Percentiles rank a stretch among this genome's conserved stretches.
Conservation (phyloP, 92 coral and sea anemone genomes). For the Parazoanthus swiftii region DNA sequence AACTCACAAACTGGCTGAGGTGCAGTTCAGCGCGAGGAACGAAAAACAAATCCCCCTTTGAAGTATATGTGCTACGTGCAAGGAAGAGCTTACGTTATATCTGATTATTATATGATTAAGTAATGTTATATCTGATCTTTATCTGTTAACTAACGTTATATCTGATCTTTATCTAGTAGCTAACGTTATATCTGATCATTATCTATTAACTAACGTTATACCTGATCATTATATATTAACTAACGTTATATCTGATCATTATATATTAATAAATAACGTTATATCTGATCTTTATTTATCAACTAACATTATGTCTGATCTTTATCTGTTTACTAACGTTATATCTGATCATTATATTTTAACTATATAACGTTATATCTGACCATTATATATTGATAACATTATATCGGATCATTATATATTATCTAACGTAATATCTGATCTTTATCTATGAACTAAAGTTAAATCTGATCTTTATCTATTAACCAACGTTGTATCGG, state of each 20-base stretch:
- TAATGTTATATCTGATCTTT: not conserved
- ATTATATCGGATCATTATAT: not conserved
- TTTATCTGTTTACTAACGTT: not conserved
- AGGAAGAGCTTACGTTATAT: not conserved
- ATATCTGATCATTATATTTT: not conserved
- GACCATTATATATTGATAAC: not conserved
- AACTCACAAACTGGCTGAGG: too few species aligned
- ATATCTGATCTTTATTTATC: not conserved
- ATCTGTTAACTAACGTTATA: not conserved
- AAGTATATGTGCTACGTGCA: too few species aligned
- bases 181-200: not conserved
- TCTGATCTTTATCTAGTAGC: not conserved
- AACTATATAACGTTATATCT: not conserved
- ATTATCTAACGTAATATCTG: not conserved
- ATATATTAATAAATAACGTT: too few species aligned
- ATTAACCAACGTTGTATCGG: not conserved
- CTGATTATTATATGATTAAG: too few species aligned
- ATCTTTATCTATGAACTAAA: not conserved
- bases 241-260: not conserved
- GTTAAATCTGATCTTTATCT: not conserved
- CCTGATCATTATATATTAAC: not conserved
- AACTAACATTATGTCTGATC: not conserved
- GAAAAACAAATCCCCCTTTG: too few species aligned
- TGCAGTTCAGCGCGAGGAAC: too few species aligned
- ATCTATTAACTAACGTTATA: not conserved